phyloP scores from a whole-genome alignment of 2,797 vertebrate species.

The Phrynocephalus guinanensis region DNA sequence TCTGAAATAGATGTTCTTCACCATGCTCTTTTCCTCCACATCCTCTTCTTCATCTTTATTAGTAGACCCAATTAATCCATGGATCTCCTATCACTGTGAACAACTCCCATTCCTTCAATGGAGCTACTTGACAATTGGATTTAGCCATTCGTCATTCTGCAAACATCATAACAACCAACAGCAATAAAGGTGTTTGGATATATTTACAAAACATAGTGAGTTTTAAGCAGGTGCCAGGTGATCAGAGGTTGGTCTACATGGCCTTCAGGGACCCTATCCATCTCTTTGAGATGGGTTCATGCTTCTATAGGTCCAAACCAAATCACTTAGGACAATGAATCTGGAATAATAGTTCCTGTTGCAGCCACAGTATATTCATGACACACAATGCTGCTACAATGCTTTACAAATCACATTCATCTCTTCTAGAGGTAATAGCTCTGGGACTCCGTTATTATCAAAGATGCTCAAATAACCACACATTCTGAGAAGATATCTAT shows the following conservation, averaged over 20 bases:
- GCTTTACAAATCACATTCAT: conserved; percentile 56
- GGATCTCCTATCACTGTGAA: too few species aligned
- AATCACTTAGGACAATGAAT: conserved; percentile 43
- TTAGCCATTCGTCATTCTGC: too few species aligned
- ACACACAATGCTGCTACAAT: conserved; percentile 35
- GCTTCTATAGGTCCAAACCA: conserved; percentile 6
- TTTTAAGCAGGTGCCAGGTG: too few species aligned
- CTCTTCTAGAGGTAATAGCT: conserved; percentile 54
- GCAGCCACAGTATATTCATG: conserved; percentile 40
- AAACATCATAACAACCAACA: too few species aligned
- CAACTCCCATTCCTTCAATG: too few species aligned
- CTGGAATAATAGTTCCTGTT: conserved; percentile 52
- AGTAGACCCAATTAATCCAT: too few species aligned
- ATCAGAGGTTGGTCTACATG: background rate
- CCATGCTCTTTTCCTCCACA: too few species aligned
- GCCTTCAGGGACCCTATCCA: background rate
- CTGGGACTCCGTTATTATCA: conserved; percentile 52
- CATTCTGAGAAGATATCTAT: conserved; percentile 7
- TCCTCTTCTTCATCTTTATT: too few species aligned
- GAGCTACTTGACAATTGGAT: too few species aligned
- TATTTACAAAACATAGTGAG: too few species aligned
- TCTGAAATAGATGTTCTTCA: too few species aligned
- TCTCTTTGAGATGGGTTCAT: background rate
- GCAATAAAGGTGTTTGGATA: too few species aligned
- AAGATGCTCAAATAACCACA: conserved; percentile 55